phyloP scores from a whole-genome alignment of 1,140 invertebrate species.

The Cardiocondyla obscurior region DNA sequence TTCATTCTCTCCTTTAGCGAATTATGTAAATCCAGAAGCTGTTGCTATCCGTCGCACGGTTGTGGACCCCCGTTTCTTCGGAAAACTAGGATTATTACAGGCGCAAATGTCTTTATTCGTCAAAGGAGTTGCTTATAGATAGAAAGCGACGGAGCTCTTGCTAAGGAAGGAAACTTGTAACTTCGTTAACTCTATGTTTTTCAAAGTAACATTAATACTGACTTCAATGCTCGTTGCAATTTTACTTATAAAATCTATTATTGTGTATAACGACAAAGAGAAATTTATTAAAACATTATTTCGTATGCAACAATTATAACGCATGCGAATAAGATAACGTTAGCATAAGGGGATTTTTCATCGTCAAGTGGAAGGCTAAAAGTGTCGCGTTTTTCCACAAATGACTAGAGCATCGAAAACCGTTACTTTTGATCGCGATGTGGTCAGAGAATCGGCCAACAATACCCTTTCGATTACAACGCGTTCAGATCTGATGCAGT shows the following conservation, averaged over 20 bases:
- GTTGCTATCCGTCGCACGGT: conserved; percentile 43
- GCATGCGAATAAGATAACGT: neutral
- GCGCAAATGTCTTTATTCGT: conserved; percentile 54
- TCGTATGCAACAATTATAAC: neutral
- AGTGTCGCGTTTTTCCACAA: neutral
- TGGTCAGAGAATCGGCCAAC: neutral
- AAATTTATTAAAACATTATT: neutral
- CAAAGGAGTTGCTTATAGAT: conserved; percentile 18
- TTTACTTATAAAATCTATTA: neutral
- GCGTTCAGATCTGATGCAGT: neutral
- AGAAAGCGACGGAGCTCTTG: neutral
- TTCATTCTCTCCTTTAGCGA: conserved; percentile 57
- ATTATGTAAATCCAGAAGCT: conserved; percentile 69
- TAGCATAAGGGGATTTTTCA: neutral
- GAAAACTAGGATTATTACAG: conserved; percentile 30
- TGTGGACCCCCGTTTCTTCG: conserved; percentile 13
- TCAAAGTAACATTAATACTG: conserved; percentile 1
- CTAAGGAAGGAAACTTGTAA: conserved; percentile 2
- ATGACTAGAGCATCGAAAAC: conserved; percentile 13
- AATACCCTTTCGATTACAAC: conserved; percentile 40
- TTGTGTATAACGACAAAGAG: neutral
- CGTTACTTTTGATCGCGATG: conserved; percentile 43
- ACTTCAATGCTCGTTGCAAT: neutral
- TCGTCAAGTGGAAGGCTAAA: neutral
- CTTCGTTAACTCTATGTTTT: conserved; percentile 7